Evolutionary conservation across 2,888 invertebrate genomes (phyloP), one percentile per base, ranked within the genome.

Genomic region (Acheta domesticus): DNA sequence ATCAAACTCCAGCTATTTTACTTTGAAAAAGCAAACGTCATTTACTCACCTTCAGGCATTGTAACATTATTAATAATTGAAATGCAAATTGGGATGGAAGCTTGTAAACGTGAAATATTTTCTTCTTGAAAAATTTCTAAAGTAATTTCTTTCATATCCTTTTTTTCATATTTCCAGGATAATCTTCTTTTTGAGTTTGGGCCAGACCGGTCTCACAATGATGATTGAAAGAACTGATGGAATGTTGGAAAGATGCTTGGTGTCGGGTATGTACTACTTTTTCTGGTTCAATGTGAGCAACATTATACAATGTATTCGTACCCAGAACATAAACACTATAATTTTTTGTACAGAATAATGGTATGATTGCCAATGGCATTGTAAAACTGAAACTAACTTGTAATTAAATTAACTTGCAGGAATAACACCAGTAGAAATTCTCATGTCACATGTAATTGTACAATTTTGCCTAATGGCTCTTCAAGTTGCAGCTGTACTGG

Each of bases 171-270:
- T 78, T 36, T 36, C 36, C 87, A 96, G 95, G 74, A 96, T 97
- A 75, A 94, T 97, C 75, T 98, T 96, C 89, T 97, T 98, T 89
- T 90, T 97, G 87, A 95, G 97, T 2, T 96, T 97, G 5, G 97
- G 97, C 49, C 88, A 97, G 79, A 98, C 97, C 0, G 95, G 97
- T 0, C 94, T 96, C 5, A 93, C 96, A 12, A 94, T 96, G 93
- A 89, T 96, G 84, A 90, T 96, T 83, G 96, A 96, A 85, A 89
- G 95, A 78, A 96, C 96, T 84, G 96, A 96, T 86, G 96, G 98
- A 5, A 93, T 96, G 85, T 86, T 97, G 84, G 97, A 97, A 86
- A 89, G 98, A 82, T 95, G 95, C 77, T 88, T 96, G 76, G 97
- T 97, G 0, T 94, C 96, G 62, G 97, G 96, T 85, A 79, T 79